Conservation (phyloP, 2,113 vertebrate species). For the Hystrix brachyura region DNA sequence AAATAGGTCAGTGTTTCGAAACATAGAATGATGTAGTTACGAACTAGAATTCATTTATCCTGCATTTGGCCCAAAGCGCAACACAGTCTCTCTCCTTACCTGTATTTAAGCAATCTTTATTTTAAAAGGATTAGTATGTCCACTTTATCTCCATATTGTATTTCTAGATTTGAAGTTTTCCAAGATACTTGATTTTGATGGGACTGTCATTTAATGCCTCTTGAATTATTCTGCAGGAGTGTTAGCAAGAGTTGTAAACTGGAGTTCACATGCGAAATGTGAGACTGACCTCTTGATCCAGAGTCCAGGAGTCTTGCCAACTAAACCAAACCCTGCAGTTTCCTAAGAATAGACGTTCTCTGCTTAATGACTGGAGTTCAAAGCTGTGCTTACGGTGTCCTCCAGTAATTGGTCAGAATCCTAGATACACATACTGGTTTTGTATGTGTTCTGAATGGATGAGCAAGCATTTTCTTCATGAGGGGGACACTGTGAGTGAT, state of each 20-base stretch:
- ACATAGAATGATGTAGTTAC: conserved; percentile 22
- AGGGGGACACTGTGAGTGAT: not conserved
- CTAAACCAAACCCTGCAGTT: conserved; percentile 53
- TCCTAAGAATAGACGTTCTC: conserved; percentile 79
- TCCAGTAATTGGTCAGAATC: not conserved
- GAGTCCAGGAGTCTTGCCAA: conserved; percentile 60
- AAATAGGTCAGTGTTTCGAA: conserved; percentile 54
- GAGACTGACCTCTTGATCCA: conserved; percentile 73
- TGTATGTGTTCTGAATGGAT: not conserved
- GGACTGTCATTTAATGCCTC: conserved; percentile 30
- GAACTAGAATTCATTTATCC: conserved; percentile 57
- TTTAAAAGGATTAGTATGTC: conserved; percentile 34
- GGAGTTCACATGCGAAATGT: conserved; percentile 71
- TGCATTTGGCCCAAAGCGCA: conserved; percentile 1
- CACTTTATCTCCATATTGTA: not conserved
- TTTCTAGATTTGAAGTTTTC: conserved; percentile 50
- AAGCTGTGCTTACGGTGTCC: not conserved
- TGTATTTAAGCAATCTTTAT: conserved; percentile 43
- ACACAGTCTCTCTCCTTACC: not conserved
- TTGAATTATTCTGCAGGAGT: conserved; percentile 49
- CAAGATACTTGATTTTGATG: not conserved
- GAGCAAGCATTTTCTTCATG: conserved; percentile 19
- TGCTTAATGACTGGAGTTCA: conserved; percentile 37
- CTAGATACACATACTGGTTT: not conserved
- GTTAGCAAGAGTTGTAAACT: conserved; percentile 55